Percentiles rank a stretch among this genome's conserved stretches.
Conservation (phyloP, 2,797 vertebrate species). For the Coracias cyanogaster region DNA sequence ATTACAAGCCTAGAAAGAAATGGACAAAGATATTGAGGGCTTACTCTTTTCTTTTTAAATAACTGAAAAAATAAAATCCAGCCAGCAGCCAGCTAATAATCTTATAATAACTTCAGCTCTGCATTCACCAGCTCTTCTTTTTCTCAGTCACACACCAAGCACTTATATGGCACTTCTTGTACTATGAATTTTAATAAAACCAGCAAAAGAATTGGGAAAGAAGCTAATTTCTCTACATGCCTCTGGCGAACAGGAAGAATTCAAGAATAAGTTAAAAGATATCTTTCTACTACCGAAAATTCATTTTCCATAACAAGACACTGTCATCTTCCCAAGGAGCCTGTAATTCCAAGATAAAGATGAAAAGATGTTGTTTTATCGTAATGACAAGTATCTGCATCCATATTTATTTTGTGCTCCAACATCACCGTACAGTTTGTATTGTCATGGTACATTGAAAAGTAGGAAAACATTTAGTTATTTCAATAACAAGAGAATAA, state of each 20-base stretch:
- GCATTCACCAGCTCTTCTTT: constrained; percentile 42
- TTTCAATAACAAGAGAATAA: constrained; percentile 66
- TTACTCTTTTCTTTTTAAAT: background rate
- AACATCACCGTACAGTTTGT: constrained; percentile 57
- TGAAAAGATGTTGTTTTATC: constrained; percentile 78
- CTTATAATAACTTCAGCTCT: constrained; percentile 42
- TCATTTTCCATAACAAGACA: constrained; percentile 75
- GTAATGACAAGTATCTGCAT: constrained; percentile 71
- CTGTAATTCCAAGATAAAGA: constrained; percentile 80
- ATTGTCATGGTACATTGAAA: constrained; percentile 67
- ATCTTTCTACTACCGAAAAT: constrained; percentile 67
- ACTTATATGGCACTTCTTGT: constrained; percentile 57
- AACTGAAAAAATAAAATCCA: background rate
- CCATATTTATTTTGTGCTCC: constrained; percentile 73
- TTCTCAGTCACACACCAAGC: constrained; percentile 43
- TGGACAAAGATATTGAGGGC: background rate
- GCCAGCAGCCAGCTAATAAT: constrained; percentile 57
- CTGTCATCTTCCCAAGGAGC: constrained; percentile 70
- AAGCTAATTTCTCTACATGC: constrained; percentile 73
- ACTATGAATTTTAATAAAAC: constrained; percentile 68
- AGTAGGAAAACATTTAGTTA: constrained; percentile 67
- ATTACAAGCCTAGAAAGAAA: constrained; percentile 16
- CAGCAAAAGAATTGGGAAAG: constrained; percentile 68
- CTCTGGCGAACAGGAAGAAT: constrained; percentile 75
- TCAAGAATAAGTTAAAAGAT: constrained; percentile 70